Evolutionary conservation across 1,140 invertebrate genomes (phyloP).

Genomic region (Marisa cornuarietis): DNA sequence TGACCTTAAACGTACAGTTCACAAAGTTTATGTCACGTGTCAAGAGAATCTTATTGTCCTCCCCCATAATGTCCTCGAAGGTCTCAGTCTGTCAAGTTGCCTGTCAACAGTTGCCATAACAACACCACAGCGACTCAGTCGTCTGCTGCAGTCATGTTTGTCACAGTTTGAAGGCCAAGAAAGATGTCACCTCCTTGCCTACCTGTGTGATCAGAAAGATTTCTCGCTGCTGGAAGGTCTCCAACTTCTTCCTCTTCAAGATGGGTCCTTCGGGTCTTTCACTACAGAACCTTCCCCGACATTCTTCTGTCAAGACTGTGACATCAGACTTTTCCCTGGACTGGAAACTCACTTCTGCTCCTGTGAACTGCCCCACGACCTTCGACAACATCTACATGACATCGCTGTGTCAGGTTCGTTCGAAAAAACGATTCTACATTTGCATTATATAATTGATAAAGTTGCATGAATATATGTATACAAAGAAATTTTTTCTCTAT

Average conservation of each 20-base stretch:
- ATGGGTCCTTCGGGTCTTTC: conserved; percentile 6
- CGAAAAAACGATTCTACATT: too few relatives aligned
- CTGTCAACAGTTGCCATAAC: neutral
- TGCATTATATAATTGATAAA: too few relatives aligned
- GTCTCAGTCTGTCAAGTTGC: neutral
- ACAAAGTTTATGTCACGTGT: neutral
- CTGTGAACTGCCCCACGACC: neutral
- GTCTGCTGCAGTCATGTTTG: neutral
- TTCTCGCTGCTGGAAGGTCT: neutral
- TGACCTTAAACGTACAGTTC: neutral
- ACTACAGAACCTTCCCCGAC: neutral
- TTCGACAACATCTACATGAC: neutral
- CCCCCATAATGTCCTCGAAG: neutral
- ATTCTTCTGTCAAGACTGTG: neutral
- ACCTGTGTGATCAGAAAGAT: neutral
- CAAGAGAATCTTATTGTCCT: conserved; percentile 5
- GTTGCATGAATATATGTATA: too few relatives aligned
- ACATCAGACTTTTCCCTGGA: neutral
- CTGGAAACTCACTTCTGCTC: conserved; percentile 1
- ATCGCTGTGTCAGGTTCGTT: conserved; percentile 6
- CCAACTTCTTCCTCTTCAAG: conserved; percentile 8
- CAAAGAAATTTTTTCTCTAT: too few relatives aligned
- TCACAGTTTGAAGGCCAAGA: neutral
- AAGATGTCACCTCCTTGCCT: neutral
- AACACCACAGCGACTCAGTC: neutral